A percentile compares a stretch with the other conserved stretches of the same genome.
phyloP scores from a whole-genome alignment of 2,113 vertebrate genomes.

The Eulemur rufifrons region DNA sequence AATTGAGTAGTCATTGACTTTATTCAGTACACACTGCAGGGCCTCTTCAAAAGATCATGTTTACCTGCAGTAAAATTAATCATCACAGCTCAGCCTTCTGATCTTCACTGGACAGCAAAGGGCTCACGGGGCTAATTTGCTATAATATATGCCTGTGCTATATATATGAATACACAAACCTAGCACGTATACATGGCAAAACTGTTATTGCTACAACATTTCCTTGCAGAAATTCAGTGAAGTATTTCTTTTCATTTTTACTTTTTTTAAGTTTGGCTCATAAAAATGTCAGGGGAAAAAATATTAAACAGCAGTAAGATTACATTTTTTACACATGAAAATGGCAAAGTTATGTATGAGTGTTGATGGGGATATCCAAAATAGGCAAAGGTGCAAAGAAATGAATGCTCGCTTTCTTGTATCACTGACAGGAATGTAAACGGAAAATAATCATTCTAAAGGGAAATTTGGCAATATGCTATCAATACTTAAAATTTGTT shows the following conservation, averaged over 20 bases:
- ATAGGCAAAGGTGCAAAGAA: background rate
- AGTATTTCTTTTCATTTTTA: background rate
- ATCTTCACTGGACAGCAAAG: background rate
- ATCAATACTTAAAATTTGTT: background rate
- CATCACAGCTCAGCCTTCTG: background rate
- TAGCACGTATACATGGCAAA: too few species aligned
- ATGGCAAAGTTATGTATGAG: background rate
- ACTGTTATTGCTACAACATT: background rate
- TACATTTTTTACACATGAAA: background rate
- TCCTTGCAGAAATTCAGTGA: background rate
- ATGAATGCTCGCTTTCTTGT: background rate
- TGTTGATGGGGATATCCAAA: background rate
- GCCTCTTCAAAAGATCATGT: background rate
- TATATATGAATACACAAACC: background rate
- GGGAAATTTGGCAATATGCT: background rate
- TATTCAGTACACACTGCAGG: background rate
- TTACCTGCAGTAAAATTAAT: background rate
- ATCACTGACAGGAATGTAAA: background rate
- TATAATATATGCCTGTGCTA: too few species aligned
- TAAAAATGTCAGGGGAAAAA: background rate
- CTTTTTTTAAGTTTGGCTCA: background rate
- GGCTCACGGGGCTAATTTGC: background rate
- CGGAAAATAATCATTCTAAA: background rate
- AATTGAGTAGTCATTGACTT: background rate
- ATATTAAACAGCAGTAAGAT: background rate